phyloP scores from a whole-genome alignment of 2,888 invertebrate genomes.

The Tortricodes alternella region DNA sequence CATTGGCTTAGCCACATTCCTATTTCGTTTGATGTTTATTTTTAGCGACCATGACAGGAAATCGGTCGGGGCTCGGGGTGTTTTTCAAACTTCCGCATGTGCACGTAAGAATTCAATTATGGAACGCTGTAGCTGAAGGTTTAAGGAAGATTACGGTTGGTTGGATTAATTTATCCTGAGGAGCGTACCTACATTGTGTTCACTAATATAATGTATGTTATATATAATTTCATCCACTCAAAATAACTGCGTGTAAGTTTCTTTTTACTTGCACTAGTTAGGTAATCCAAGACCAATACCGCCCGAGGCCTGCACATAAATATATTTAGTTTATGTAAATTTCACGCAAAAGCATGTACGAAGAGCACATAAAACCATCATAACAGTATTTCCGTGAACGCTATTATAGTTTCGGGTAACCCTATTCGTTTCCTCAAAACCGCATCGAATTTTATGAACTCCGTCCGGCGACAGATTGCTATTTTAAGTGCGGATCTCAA shows the following conservation, averaged over 20 bases:
- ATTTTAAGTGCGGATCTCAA: conserved; percentile 64
- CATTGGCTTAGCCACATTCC: conserved; percentile 26
- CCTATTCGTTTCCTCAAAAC: conserved; percentile 42
- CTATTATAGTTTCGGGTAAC: conserved; percentile 19
- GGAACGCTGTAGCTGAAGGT: conserved; percentile 1
- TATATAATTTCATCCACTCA: neutral
- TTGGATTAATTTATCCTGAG: conserved; percentile 22
- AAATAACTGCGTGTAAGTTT: neutral
- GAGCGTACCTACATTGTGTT: neutral
- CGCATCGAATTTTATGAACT: conserved; percentile 54
- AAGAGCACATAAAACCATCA: conserved; percentile 17
- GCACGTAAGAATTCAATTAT: conserved; percentile 26
- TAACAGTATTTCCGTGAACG: conserved; percentile 25
- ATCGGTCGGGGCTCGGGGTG: conserved; percentile 11
- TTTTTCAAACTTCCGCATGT: conserved; percentile 8
- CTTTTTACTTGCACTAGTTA: neutral
- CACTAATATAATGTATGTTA: neutral
- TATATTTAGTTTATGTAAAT: conserved; percentile 16
- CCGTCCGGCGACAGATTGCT: conserved; percentile 59
- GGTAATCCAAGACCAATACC: conserved; percentile 1
- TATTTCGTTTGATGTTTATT: conserved; percentile 30
- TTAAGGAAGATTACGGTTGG: conserved; percentile 21
- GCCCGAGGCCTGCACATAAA: neutral
- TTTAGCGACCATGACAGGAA: conserved; percentile 13
- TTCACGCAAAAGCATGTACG: conserved; percentile 9